Base-by-base conservation (phyloP, 2,113 vertebrate species). In the Argyrosomus japonicus region DNA sequence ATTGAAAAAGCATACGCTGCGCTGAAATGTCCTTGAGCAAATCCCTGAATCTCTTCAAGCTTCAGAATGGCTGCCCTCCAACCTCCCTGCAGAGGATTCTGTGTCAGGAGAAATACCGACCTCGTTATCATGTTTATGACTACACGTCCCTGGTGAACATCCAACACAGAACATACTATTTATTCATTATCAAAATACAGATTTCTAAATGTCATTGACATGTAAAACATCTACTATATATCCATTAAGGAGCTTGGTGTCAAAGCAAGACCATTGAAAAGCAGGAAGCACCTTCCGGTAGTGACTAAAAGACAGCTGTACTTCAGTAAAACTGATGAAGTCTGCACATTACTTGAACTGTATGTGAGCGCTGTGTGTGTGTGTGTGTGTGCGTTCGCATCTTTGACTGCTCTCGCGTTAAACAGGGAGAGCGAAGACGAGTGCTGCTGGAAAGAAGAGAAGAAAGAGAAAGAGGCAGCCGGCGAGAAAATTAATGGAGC, bases 391-490 rank as follows among this genome's bases (percentile, higher is more conserved):
- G 81, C 29, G 62, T 43, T 76, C 64, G 19, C 29, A 61, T 84
- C 74, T 84, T 56, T 67, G 45, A 50, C 62, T 73, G 76, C 64
- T 63, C 18, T 56, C 1, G 25, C 60, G 64, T 78, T 62, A 76
- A 68, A 80, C 57, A 54, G 63, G 58, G 47, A 40, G 47, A 53
- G 54, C 27, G 45, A 74, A 64, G 79, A 50, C 3, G 17, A 77
- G 61, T 47, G 75, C 67, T 50, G 71, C 36, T 40, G 36, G 5
- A 27, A 79, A 72, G 69, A 63, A 63, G 29, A 78, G 71, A 85
- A 91, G 76, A 88, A 88, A 87, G 73, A 85, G 79, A 80, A 80
- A 15, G 72, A 79, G 75, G 17, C 53, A 77, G 60, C 27, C 18
- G 23, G 57, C 17, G 14, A 70, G 75, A 69, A 69, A 68, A 81